Conservation (phyloP, 1,140 invertebrate genomes). For the Monomorium pharaonis region DNA sequence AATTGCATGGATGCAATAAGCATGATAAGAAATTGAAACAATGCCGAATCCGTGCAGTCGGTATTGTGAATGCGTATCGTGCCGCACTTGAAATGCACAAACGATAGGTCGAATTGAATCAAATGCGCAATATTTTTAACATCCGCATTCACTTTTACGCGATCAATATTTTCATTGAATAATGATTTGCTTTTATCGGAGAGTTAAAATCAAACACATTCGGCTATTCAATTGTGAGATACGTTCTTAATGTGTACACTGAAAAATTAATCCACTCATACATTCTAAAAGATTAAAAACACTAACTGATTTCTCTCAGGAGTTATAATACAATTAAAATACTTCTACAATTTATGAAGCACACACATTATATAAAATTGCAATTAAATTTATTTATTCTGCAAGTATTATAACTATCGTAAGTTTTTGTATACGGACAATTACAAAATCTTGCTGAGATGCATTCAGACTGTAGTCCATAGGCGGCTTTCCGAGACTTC, state of each 20-base stretch:
- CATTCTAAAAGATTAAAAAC: neutral
- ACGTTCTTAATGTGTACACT: neutral
- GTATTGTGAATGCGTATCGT: slow-evolving; percentile 16
- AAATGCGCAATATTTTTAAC: slow-evolving; percentile 27
- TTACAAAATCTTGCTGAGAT: slow-evolving; percentile 22
- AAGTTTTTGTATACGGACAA: slow-evolving; percentile 53
- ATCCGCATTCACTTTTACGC: slow-evolving; percentile 28
- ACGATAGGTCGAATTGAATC: slow-evolving; percentile 37
- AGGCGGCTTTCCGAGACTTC: slow-evolving; percentile 63
- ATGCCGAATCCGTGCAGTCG: neutral
- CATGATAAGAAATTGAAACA: slow-evolving; percentile 11
- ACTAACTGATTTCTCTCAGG: neutral
- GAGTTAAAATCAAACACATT: slow-evolving; percentile 20
- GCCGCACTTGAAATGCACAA: slow-evolving; percentile 11
- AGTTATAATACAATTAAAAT: neutral
- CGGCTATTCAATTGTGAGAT: neutral
- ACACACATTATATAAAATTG: neutral
- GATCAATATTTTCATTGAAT: slow-evolving; percentile 45
- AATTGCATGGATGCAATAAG: neutral
- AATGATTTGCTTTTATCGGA: slow-evolving; percentile 17
- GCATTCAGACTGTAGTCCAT: slow-evolving; percentile 22
- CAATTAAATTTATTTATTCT: neutral
- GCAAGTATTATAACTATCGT: neutral
- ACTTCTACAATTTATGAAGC: neutral
- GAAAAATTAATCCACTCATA: neutral